Base-by-base conservation (phyloP, 2,888 invertebrate species). In the Belgica antarctica region DNA sequence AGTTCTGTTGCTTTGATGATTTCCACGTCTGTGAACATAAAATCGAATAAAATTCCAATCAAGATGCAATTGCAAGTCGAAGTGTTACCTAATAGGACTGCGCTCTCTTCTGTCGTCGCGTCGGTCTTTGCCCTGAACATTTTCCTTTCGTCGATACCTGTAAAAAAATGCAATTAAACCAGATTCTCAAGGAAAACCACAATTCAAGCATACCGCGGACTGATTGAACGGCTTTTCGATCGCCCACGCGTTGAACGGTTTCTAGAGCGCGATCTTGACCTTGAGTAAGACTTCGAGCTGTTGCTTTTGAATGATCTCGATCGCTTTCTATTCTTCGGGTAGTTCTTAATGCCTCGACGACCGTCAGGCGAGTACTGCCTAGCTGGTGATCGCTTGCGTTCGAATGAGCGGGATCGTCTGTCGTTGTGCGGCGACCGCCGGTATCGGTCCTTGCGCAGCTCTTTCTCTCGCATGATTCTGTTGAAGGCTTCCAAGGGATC, bases 401-500 rank as follows among this genome's bases (percentile, higher is more conserved):
- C 77, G 46, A 75, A 79, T 1, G 78, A 76, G 76, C 82, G 70
- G 74, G 79, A 75, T 76, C 83, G 72, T 74, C 81, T 75, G 74
- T 82, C 74, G 74, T 79, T 71, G 81, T 82, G 31, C 77, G 84
- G 73, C 80, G 82, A 75, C 78, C 84, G 75, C 81, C 78, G 22
- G 81, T 78, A 79, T 71, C 83, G 81, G 61, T 80, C 80, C 72
- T 82, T 81, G 57, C 82, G 77, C 72, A 88, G 83, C 69, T 88
- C 85, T 78, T 93, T 93, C 79, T 93, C 92, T 73, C 90, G 84
- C 76, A 94, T 84, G 83, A 93, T 89, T 73, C 92, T 84, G 78
- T 93, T 89, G 78, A 94, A 94, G 68, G 91, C 92, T 78, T 92
- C 92, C 74, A 93, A 80, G 2, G 93, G 92, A 80, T 94, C 93